These are phyloP conservation scores for Phylloscopus trochiloides DNA, from an alignment of 2,113 vertebrate species.

Conservation along the genomic window DNA sequence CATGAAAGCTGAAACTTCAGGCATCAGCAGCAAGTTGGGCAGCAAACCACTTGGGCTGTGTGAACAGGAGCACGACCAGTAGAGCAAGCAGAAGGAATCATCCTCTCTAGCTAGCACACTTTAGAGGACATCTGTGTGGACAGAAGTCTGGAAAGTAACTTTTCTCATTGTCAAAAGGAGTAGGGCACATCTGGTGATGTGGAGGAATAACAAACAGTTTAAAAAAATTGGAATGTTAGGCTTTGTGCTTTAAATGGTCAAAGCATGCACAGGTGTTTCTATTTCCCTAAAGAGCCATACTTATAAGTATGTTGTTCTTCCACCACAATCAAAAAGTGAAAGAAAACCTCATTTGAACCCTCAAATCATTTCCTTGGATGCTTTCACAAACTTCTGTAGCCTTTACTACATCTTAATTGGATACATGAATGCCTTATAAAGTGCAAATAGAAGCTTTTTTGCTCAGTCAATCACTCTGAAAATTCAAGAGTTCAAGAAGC, in stretches of 20 bases:
- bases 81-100: background rate
- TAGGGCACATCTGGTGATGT: background rate
- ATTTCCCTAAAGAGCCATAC: background rate
- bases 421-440: background rate
- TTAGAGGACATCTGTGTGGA: background rate
- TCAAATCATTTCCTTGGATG: background rate
- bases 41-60: background rate
- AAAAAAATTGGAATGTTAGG: fast-evolving
- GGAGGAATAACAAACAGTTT: background rate
- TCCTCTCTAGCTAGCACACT: fast-evolving
- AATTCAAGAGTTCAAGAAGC: background rate
- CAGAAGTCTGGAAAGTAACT: background rate
- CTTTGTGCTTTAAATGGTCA: background rate
- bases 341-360: background rate
- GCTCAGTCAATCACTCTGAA: background rate
- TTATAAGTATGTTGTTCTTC: background rate
- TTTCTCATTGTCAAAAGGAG: background rate
- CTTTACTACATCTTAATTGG: background rate
- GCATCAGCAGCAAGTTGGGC: background rate
- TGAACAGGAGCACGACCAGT: fast-evolving
- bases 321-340: background rate
- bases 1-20: background rate
- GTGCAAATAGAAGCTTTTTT: background rate
- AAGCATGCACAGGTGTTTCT: fast-evolving
- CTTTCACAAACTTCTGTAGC: background rate